phyloP scores from a whole-genome alignment of 2,797 vertebrate genomes.

The Micromesistius poutassou region DNA sequence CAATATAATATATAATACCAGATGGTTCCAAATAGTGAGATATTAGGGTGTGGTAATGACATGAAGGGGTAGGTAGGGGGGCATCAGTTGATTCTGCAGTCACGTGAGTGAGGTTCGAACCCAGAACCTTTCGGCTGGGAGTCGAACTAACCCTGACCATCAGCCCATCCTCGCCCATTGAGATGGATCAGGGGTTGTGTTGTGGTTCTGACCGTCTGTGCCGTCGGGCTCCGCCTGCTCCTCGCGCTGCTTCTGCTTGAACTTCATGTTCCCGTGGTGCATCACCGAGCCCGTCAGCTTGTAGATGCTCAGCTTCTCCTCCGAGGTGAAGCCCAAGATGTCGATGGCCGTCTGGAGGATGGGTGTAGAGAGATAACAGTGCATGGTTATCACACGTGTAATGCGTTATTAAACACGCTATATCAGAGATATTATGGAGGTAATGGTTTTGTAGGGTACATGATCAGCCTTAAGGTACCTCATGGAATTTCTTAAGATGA shows the following conservation, averaged over 20 bases:
- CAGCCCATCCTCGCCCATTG: not conserved
- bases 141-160: not conserved
- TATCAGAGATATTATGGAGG: too few species aligned
- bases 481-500: too few species aligned
- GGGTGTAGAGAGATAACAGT: not conserved
- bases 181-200: not conserved
- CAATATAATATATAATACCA: not conserved
- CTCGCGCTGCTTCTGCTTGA: constrained; percentile 6
- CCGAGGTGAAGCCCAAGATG: constrained; percentile 1
- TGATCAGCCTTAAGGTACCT: too few species aligned
- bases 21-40: not conserved
- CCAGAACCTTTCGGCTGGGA: not conserved
- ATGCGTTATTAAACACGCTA: too few species aligned
- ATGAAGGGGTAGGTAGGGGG: not conserved
- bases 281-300: not conserved
- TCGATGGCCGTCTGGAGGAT: not conserved
- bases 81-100: too few species aligned
- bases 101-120: not conserved
- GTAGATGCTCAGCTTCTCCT: not conserved
- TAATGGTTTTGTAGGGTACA: too few species aligned
- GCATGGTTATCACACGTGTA: not conserved
- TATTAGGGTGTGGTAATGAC: too few species aligned
- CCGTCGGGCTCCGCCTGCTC: constrained; percentile 3
- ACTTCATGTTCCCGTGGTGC: constrained; percentile 10
- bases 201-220: not conserved